These are phyloP conservation scores for Pristionchus japonicus DNA, from an alignment of 2,888 invertebrate species.

Conservation along the genomic window DNA sequence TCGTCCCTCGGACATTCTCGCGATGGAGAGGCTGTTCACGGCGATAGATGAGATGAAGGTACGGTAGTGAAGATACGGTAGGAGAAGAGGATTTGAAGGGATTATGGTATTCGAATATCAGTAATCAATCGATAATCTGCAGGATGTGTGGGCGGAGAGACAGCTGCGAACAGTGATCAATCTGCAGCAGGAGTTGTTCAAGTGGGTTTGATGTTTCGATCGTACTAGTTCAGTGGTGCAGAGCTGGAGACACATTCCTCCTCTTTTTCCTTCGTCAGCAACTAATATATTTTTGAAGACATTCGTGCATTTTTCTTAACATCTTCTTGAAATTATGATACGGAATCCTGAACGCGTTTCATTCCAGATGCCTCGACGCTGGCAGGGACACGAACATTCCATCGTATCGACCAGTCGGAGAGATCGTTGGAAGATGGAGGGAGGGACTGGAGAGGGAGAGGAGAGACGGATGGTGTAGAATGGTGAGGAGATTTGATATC, in stretches of 20 bases:
- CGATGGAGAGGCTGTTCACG: constrained; percentile 17
- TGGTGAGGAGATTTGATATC: background rate
- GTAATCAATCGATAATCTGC: background rate
- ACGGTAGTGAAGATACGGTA: background rate
- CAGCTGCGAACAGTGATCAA: constrained; percentile 55
- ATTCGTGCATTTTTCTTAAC: too few species aligned
- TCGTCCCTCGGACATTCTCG: constrained; percentile 41
- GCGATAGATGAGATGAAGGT: constrained; percentile 22
- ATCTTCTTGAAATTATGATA: too few species aligned
- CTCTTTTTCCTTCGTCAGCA: background rate
- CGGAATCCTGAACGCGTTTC: too few species aligned
- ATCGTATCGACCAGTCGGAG: background rate
- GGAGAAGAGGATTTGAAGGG: background rate
- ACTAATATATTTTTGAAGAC: too few species aligned
- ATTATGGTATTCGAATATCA: background rate
- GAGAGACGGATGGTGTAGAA: background rate
- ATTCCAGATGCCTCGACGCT: background rate
- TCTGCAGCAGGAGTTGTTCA: constrained; percentile 52
- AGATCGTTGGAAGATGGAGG: background rate
- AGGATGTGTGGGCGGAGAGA: constrained; percentile 58
- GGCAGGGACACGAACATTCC: background rate
- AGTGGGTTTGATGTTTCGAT: constrained; percentile 42
- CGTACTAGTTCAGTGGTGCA: background rate
- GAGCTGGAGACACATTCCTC: background rate
- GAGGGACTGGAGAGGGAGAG: background rate